Evolutionary conservation across 2,888 invertebrate genomes (phyloP).

Genomic region (Lochmaea crataegi): DNA sequence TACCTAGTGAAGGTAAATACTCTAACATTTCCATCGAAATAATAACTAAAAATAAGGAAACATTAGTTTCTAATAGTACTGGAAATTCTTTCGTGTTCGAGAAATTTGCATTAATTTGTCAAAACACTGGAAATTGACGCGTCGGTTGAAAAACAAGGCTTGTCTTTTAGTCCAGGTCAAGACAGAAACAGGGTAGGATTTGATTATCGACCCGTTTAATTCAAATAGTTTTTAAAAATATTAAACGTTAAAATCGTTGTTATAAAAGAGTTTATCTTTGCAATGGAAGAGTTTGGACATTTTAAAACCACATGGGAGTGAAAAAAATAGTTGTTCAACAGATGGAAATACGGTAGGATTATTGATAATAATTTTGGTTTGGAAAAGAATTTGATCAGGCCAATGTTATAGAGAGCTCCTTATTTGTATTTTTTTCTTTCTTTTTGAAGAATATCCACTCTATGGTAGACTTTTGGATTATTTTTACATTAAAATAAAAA

Average conservation of each 20-base stretch:
- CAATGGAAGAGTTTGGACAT: no score
- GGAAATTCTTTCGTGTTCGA: constrained; percentile 36
- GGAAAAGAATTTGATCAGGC: no score
- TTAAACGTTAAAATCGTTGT: neutral
- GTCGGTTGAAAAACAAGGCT: constrained; percentile 12
- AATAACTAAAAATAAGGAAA: constrained; percentile 40
- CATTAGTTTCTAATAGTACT: constrained; percentile 39
- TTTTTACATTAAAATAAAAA: no score
- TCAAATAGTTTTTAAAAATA: neutral
- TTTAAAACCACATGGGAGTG: no score
- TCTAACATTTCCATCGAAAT: constrained; percentile 37
- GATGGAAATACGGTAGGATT: no score
- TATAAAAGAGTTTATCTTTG: no score
- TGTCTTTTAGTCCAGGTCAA: constrained; percentile 4
- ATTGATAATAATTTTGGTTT: no score
- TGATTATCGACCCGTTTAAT: neutral
- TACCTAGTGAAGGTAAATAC: constrained; percentile 37
- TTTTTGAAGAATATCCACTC: no score
- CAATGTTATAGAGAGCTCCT: no score
- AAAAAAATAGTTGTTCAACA: no score
- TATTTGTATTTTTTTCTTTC: no score
- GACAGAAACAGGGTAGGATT: neutral
- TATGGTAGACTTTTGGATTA: no score
- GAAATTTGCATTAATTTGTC: constrained; percentile 37
- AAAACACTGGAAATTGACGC: constrained; percentile 22